Percentiles rank a stretch among this genome's conserved stretches.
Evolutionary conservation across 2,113 vertebrate genomes (phyloP).

Genomic region (Carettochelys insculpta): DNA sequence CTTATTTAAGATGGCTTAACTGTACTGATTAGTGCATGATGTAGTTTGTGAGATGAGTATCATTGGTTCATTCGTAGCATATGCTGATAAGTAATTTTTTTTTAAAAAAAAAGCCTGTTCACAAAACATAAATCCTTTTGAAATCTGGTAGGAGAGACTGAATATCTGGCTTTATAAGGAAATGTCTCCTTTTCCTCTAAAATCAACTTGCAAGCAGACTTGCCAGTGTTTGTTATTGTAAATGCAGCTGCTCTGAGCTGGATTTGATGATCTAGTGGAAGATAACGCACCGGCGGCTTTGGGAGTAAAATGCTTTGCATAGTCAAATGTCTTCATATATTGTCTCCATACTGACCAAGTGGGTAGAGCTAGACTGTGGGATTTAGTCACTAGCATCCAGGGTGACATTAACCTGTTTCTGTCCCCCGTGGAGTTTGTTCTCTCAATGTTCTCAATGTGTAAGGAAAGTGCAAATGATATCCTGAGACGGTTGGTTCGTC

Average conservation of each 20-base stretch:
- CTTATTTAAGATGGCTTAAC: neutral
- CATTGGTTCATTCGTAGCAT: neutral
- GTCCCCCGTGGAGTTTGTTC: neutral
- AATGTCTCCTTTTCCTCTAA: neutral
- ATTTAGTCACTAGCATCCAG: neutral
- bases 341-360: neutral
- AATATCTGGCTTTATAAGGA: neutral
- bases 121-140: neutral
- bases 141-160: neutral
- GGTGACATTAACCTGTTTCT: neutral
- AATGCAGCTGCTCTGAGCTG: neutral
- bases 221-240: neutral
- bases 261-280: neutral
- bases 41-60: neutral
- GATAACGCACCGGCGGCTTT: neutral
- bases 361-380: neutral
- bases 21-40: constrained; percentile 3
- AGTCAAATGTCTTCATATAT: neutral
- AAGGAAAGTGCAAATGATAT: neutral
- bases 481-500: neutral
- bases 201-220: neutral
- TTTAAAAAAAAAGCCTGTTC: neutral
- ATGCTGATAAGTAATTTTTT: neutral
- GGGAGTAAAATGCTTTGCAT: neutral
- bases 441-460: neutral